phyloP scores from a whole-genome alignment of 2,888 invertebrate genomes.

The Diogma glabrata region DNA sequence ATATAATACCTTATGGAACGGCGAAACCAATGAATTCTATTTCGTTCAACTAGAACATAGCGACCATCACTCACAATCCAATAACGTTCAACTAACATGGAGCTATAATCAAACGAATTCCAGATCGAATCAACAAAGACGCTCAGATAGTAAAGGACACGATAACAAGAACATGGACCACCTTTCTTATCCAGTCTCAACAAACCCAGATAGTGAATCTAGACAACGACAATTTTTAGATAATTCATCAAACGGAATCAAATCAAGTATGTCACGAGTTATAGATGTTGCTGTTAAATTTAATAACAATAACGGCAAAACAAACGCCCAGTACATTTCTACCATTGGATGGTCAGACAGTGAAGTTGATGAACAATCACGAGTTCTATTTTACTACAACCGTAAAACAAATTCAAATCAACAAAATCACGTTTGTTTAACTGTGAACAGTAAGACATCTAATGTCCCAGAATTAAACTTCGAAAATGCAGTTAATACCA shows the following conservation, averaged over 20 bases:
- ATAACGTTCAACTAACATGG: constrained; percentile 18
- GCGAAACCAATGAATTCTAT: constrained; percentile 16
- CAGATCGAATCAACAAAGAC: constrained; percentile 14
- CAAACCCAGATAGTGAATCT: constrained; percentile 26
- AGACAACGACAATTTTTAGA: constrained; percentile 43
- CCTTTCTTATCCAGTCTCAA: constrained; percentile 13
- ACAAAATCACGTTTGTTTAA: constrained; percentile 37
- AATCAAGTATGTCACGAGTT: constrained; percentile 39
- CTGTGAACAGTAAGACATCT: constrained; percentile 38
- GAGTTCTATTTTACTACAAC: constrained; percentile 31
- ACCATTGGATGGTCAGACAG: constrained; percentile 46
- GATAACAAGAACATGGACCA: too few relatives aligned
- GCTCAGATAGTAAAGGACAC: background rate
- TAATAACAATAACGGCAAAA: too few relatives aligned
- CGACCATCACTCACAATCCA: constrained; percentile 16
- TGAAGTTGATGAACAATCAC: constrained; percentile 43
- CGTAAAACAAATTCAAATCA: background rate
- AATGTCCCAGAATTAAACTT: constrained; percentile 42
- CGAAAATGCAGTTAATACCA: constrained; percentile 41
- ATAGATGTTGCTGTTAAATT: constrained; percentile 44
- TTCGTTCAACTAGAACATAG: constrained; percentile 18
- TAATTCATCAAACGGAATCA: constrained; percentile 44
- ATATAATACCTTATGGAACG: constrained; percentile 13
- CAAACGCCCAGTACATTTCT: constrained; percentile 36
- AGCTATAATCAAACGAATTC: too few relatives aligned